These are phyloP conservation scores for Drosophila fungiperda DNA, from an alignment of 2,888 invertebrate species.

Conservation along the genomic window DNA sequence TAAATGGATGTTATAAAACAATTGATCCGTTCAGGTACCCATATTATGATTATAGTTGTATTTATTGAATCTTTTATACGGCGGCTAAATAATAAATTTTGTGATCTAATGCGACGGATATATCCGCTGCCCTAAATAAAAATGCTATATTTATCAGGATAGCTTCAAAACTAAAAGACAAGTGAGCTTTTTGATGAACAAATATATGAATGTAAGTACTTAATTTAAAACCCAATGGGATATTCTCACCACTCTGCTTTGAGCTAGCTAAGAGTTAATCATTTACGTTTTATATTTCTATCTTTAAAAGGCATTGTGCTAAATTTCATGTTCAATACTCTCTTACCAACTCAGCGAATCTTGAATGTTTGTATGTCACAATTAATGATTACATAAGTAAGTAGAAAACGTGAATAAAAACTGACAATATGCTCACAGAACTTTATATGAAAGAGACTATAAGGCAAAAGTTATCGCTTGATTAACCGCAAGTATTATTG, in stretches of 20 bases:
- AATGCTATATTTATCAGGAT: background rate
- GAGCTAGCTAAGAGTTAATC: conserved; percentile 4
- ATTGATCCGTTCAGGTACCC: background rate
- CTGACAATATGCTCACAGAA: background rate
- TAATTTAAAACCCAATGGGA: background rate
- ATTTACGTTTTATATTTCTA: conserved; percentile 29
- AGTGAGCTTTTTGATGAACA: background rate
- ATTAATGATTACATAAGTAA: background rate
- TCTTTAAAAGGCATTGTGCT: conserved; percentile 17
- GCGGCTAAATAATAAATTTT: background rate
- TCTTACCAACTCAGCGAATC: background rate
- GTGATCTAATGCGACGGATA: background rate
- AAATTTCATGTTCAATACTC: conserved; percentile 5
- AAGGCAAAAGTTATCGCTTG: conserved; percentile 29
- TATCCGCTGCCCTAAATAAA: background rate
- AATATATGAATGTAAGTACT: background rate
- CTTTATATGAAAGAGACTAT: background rate
- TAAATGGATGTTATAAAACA: background rate
- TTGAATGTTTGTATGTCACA: background rate
- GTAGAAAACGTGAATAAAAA: background rate
- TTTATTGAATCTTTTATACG: background rate
- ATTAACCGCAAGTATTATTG: conserved; percentile 10
- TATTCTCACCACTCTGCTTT: background rate
- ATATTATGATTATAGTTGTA: background rate
- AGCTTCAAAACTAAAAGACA: background rate